Evolutionary conservation across 2,113 vertebrate genomes (phyloP).

Genomic region (Mastomys coucha): DNA sequence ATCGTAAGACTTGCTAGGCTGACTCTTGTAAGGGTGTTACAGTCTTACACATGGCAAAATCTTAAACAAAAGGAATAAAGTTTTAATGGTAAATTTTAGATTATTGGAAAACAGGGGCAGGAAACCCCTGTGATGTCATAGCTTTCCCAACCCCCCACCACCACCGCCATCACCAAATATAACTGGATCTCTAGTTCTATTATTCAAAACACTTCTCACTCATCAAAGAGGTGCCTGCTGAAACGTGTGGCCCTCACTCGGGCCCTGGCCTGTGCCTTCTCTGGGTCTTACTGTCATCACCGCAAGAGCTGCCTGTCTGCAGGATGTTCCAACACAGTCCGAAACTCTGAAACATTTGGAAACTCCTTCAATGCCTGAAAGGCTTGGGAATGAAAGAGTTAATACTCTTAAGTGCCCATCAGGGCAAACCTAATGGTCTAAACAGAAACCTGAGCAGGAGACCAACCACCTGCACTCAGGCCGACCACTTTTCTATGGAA

Average conservation of each 20-base stretch:
- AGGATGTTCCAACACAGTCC: neutral
- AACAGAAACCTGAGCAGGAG: slow-evolving; percentile 80
- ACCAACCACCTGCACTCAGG: slow-evolving; percentile 76
- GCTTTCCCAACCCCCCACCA: neutral
- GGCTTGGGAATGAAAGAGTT: slow-evolving; percentile 74
- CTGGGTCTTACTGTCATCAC: neutral
- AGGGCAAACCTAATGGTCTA: slow-evolving; percentile 72
- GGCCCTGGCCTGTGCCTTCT: neutral
- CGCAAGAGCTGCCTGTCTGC: neutral
- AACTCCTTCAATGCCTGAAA: neutral
- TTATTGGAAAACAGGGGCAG: slow-evolving; percentile 2
- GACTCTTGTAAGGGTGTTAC: neutral
- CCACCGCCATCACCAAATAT: neutral
- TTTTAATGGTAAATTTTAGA: slow-evolving; percentile 17
- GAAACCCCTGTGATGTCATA: neutral
- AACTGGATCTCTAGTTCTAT: neutral
- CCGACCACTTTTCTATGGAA: slow-evolving; percentile 72
- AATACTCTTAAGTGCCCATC: slow-evolving; percentile 71
- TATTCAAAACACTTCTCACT: neutral
- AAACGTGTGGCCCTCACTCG: slow-evolving; percentile 23
- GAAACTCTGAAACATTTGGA: neutral
- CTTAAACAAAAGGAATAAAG: slow-evolving; percentile 34
- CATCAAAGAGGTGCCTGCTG: neutral
- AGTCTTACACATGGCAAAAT: slow-evolving; percentile 49
- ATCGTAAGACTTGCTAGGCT: neutral